Percentiles rank a stretch among this genome's conserved stretches.
Evolutionary conservation across 1,140 invertebrate genomes (phyloP).

Genomic region (Melipona quadrifasciata): DNA sequence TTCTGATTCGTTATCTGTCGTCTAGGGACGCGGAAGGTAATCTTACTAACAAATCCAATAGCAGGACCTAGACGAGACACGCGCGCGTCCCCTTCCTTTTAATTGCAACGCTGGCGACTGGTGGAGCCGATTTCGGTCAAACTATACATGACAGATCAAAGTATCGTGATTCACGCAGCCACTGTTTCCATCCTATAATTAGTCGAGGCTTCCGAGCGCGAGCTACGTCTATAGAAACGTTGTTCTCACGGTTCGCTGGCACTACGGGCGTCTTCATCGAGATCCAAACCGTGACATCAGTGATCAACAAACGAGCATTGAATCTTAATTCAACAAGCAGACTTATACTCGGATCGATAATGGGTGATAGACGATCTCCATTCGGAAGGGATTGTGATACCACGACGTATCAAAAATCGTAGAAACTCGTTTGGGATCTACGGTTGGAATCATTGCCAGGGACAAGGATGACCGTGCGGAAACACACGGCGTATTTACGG

Average conservation of each 20-base stretch:
- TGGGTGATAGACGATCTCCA: background rate
- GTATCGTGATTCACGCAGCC: background rate
- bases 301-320: conserved; percentile 4
- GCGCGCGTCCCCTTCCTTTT: background rate
- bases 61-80: background rate
- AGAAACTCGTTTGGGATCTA: background rate
- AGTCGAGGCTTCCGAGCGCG: background rate
- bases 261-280: background rate
- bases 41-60: background rate
- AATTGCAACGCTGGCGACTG: background rate
- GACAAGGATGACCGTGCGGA: background rate
- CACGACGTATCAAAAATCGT: background rate
- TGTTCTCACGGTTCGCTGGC: background rate
- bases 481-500: background rate
- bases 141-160: background rate
- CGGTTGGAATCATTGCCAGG: background rate
- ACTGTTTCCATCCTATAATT: conserved; percentile 7
- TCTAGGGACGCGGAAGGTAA: no score
- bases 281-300: background rate
- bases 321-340: conserved; percentile 4
- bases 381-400: background rate
- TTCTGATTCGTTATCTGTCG: background rate
- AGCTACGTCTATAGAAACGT: background rate
- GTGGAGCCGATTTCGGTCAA: background rate
- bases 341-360: conserved; percentile 1